A percentile compares a stretch with the other conserved stretches of the same genome.
These are phyloP conservation scores for Leiothrix lutea DNA, from an alignment of 2,113 vertebrate species.

Conservation along the genomic window DNA sequence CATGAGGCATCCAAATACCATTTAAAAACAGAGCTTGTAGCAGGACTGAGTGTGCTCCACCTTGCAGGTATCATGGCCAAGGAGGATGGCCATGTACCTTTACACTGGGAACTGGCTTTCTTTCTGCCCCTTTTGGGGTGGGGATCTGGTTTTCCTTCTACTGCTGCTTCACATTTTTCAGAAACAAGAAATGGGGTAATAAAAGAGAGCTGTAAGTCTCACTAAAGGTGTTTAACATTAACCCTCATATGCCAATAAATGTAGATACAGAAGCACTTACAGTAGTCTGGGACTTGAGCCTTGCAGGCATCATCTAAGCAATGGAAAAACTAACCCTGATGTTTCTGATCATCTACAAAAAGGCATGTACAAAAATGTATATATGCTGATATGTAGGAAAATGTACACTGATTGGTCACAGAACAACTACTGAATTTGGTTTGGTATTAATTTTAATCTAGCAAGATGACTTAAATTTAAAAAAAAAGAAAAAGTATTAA, in stretches of 20 bases:
- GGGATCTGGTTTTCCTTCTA: not conserved
- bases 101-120: not conserved
- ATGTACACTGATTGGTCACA: not conserved
- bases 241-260: not conserved
- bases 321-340: not conserved
- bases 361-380: not conserved
- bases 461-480: not conserved
- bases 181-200: not conserved
- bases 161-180: not conserved
- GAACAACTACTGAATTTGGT: not conserved
- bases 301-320: not conserved
- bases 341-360: not conserved
- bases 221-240: not conserved
- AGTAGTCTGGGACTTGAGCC: accelerated
- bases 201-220: not conserved
- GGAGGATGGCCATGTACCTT: not conserved
- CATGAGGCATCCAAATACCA: not conserved
- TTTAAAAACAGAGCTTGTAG: not conserved
- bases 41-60: not conserved
- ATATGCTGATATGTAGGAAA: not conserved
- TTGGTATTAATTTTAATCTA: not conserved
- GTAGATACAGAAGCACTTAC: not conserved
- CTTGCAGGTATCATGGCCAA: not conserved
- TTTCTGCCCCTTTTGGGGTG: not conserved
- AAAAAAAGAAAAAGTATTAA: not conserved